A percentile compares a stretch with the other conserved stretches of the same genome.
Evolutionary conservation across 2,113 vertebrate genomes (phyloP).

Genomic region (Odobenus rosmarus): DNA sequence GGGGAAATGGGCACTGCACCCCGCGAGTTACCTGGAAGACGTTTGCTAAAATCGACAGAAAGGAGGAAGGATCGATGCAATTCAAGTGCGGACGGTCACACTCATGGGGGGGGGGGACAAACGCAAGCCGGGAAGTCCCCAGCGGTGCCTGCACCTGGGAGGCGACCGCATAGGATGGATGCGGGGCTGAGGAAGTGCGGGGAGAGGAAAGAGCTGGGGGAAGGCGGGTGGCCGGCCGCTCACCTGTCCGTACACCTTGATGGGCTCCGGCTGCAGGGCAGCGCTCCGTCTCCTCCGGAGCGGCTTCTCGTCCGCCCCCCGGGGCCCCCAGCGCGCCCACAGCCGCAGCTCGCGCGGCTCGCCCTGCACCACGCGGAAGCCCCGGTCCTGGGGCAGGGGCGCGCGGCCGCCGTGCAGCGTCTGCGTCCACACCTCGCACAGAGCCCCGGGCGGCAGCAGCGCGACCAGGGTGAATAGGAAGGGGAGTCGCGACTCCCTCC

Average conservation of each 20-base stretch:
- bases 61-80: conserved; percentile 19
- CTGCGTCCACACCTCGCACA: conserved; percentile 28
- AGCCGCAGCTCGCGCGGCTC: conserved; percentile 24
- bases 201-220: background rate
- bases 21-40: background rate
- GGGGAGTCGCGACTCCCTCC: conserved; percentile 75
- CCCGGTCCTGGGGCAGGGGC: conserved; percentile 70
- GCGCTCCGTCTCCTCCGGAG: conserved; percentile 77
- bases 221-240: conserved; percentile 47
- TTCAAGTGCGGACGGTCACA: conserved; percentile 12
- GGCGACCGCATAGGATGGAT: conserved; percentile 56
- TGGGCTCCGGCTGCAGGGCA: conserved; percentile 78
- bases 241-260: conserved; percentile 89
- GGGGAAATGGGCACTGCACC: background rate
- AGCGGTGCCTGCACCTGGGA: conserved; percentile 61
- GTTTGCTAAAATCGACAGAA: background rate
- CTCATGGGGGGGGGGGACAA: background rate
- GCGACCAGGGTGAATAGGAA: conserved; percentile 64
- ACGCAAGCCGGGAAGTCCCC: conserved; percentile 62
- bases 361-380: conserved; percentile 70
- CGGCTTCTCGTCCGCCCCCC: conserved; percentile 47
- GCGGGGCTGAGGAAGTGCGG: conserved; percentile 49
- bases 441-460: conserved; percentile 54
- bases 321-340: conserved; percentile 50
- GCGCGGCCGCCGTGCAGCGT: conserved; percentile 19